Evolutionary conservation across 2,888 invertebrate species (phyloP), one percentile per base, ranked within the genome.

Genomic region (Platycnemis pennipes): DNA sequence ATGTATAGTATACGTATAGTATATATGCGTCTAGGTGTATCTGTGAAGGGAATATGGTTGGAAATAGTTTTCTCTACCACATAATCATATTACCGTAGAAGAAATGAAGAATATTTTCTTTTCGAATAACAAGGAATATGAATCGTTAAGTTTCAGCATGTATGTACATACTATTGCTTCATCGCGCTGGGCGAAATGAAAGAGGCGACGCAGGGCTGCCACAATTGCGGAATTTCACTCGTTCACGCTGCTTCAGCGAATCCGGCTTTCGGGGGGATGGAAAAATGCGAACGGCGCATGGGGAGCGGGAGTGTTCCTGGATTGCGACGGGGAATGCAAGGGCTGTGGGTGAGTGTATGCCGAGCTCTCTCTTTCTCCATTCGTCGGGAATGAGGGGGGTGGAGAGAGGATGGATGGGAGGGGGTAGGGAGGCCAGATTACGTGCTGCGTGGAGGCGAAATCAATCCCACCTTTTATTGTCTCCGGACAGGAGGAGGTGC

Each of bases 401-500:
- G 77, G 63, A 22, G 63, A 63, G 8, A 19, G n/a, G 63, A 63
- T 7, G 19, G 63, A 63, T 13, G 22, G 63, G 13, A 19, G 53
- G 53, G 13, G 53, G 53, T 2, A 11, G 53, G 19, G 4, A 53
- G 53, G 53, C n/a, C 49, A 49, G 49, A 49, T 49, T 49, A 49
- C 49, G 49, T 49, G 19, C 13, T 11, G 49, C 13, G 49, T 49
- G 49, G 19, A 19, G 49, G n/a, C 4, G 77, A 16, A 77, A 77
- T 77, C 77, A 77, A 77, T 77, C 77, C 77, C 37, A 77, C 77
- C 77, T 37, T 77, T 77, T 77, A 77, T 77, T 77, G 77, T 77
- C 77, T 77, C 7, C 77, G 77, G 77, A n/a, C n/a, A 8, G 26
- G n/a, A 63, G 63, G 63, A 63, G 63, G 63, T 63, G 63, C 63